These are phyloP conservation scores for Rotaria magnacalcarata DNA, from an alignment of 2,888 invertebrate species.

Conservation along the genomic window DNA sequence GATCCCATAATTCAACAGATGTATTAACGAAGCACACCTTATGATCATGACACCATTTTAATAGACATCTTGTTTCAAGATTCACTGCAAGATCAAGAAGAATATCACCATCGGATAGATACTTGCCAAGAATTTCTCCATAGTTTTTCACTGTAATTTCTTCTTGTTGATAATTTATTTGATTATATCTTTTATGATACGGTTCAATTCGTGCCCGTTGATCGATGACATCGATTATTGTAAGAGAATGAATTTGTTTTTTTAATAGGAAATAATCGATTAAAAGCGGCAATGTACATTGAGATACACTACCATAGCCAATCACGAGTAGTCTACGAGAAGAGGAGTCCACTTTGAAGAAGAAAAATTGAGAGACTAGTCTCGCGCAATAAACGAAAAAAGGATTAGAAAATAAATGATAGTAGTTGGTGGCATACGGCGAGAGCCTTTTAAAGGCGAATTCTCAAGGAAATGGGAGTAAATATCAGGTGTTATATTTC, in stretches of 20 bases:
- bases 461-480: background rate
- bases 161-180: background rate
- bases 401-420: background rate
- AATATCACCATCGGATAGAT: background rate
- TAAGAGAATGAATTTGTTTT: background rate
- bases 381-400: background rate
- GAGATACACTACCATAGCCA: slow-evolving; percentile 22
- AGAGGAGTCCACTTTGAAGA: background rate
- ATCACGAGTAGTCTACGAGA: background rate
- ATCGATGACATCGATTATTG: background rate
- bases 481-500: background rate
- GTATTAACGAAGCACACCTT: background rate
- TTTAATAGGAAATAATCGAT: slow-evolving; percentile 16
- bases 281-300: background rate
- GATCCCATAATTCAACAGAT: slow-evolving; percentile 35
- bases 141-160: background rate
- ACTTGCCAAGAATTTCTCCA: background rate
- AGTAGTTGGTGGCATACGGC: background rate
- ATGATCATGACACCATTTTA: slow-evolving; percentile 34
- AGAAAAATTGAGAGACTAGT: background rate
- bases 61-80: slow-evolving; percentile 5
- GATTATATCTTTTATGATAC: background rate
- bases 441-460: background rate
- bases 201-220: background rate
- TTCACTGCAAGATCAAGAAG: slow-evolving; percentile 10